phyloP scores from a whole-genome alignment of 2,113 vertebrate genomes.

The Physeter macrocephalus region DNA sequence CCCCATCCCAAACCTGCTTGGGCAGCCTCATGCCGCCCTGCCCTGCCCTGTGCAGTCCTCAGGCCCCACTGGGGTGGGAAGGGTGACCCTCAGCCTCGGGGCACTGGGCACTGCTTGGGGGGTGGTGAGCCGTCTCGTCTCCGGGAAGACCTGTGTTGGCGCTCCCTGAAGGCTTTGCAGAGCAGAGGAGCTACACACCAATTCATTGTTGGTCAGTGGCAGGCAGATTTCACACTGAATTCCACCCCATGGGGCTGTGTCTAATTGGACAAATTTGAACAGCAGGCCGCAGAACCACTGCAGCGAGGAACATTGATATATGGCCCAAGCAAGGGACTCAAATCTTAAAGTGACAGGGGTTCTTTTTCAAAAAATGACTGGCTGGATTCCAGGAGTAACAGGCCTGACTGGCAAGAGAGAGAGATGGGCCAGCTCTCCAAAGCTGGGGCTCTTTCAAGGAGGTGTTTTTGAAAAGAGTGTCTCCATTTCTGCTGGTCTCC shows the following conservation, averaged over 20 bases:
- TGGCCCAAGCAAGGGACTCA: constrained; percentile 70
- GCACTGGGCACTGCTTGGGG: constrained; percentile 73
- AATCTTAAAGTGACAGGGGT: constrained; percentile 73
- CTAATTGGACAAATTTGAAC: constrained; percentile 99
- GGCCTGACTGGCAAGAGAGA: background rate
- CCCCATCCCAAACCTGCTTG: constrained; percentile 70
- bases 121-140: constrained; percentile 58
- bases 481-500: constrained; percentile 3
- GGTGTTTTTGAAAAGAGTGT: constrained; percentile 11
- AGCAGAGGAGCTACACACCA: constrained; percentile 79
- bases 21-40: constrained; percentile 78
- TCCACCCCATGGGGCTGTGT: constrained; percentile 89
- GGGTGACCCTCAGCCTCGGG: constrained; percentile 77
- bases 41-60: background rate
- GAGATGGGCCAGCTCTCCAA: background rate
- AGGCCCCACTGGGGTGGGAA: constrained; percentile 61
- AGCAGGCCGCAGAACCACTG: constrained; percentile 87
- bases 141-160: background rate
- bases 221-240: constrained; percentile 90
- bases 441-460: background rate
- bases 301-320: constrained; percentile 88
- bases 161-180: constrained; percentile 67
- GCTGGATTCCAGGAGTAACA: background rate
- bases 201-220: constrained; percentile 87
- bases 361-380: constrained; percentile 49